Base-by-base conservation (phyloP, 2,113 vertebrate genomes). In the Salvelinus fontinalis region DNA sequence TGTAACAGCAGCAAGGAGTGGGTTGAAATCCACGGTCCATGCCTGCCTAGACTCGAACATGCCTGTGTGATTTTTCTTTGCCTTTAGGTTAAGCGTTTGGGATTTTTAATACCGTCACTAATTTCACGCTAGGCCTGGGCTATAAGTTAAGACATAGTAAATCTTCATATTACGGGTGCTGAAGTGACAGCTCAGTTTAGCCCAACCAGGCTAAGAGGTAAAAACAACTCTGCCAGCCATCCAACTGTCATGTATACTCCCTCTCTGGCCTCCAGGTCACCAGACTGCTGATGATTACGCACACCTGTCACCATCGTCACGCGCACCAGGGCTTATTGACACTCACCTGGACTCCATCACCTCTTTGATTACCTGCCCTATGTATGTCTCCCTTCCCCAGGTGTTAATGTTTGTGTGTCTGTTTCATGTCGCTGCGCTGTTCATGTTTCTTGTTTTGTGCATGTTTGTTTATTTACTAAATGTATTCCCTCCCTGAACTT, bases 11-110 rank as follows among this genome's bases (percentile, higher is more conserved):
- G 66, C 34, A 16, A 67, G 29, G n/a, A 22, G 59, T 44, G 67
- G 66, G 16, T 44, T 4, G 27, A 1, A 11, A 22, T 22, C 29
- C 29, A 20, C 27, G 4, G 34, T 64, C 31, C 16, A 24, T 24
- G 73, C 75, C n/a, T 77, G 49, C 16, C 14, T 11, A 39, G 27
- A 76, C 74, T n/a, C 14, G 31, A 39, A 20, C 65, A 76, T 77
- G 8, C 75, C 57, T 75, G 81, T 78, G 24, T 81, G 60, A 83
- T 48, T 26, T 12, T 1, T 0, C 78, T 78, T 73, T 14, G 49
- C 78, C 74, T 4, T 31, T 64, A 54, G 2, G 20, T 75, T 14
- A 9, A 26, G 8, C 27, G 9, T 49, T 70, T 74, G 48, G 20
- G 12, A 4, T 26, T 70, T 74, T 49, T 77, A 71, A 74, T 83